phyloP scores from a whole-genome alignment of 1,140 invertebrate species.

The Drosophila pachea region DNA sequence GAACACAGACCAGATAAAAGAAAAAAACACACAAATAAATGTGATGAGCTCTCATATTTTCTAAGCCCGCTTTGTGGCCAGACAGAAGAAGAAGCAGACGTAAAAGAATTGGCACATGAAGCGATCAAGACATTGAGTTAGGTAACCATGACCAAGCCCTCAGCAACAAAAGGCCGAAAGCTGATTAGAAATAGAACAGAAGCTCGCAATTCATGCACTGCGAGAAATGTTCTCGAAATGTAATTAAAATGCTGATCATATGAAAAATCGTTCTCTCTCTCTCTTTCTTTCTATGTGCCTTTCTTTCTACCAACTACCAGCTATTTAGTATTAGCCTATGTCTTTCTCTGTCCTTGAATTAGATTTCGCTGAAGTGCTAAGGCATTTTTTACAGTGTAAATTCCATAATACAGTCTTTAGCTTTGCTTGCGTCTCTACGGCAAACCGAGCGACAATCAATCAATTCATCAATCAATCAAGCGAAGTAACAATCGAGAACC shows the following conservation, averaged over 20 bases:
- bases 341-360: not conserved
- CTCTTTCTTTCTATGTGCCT: no score
- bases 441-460: slow-evolving; percentile 57
- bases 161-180: not conserved
- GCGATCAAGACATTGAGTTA: slow-evolving; percentile 33
- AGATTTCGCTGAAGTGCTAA: not conserved
- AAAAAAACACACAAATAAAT: slow-evolving; percentile 34
- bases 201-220: not conserved
- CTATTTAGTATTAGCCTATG: no score
- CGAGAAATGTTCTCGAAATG: not conserved
- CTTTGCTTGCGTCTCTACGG: slow-evolving; percentile 45
- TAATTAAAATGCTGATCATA: not conserved
- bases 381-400: not conserved
- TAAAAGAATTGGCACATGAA: slow-evolving; percentile 50
- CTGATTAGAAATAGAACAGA: not conserved
- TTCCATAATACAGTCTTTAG: slow-evolving; percentile 34
- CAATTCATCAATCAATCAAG: slow-evolving; percentile 65
- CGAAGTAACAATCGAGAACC: slow-evolving; percentile 61
- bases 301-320: no score
- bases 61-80: slow-evolving; percentile 46
- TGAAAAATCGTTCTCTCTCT: not conserved
- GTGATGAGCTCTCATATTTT: slow-evolving; percentile 47
- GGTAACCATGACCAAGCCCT: slow-evolving; percentile 23
- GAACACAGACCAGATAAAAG: not conserved
- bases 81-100: slow-evolving; percentile 2